Percentiles rank a stretch among this genome's conserved stretches.
These are phyloP conservation scores for Galerucella calmariensis DNA, from an alignment of 2,888 invertebrate genomes.

Conservation along the genomic window DNA sequence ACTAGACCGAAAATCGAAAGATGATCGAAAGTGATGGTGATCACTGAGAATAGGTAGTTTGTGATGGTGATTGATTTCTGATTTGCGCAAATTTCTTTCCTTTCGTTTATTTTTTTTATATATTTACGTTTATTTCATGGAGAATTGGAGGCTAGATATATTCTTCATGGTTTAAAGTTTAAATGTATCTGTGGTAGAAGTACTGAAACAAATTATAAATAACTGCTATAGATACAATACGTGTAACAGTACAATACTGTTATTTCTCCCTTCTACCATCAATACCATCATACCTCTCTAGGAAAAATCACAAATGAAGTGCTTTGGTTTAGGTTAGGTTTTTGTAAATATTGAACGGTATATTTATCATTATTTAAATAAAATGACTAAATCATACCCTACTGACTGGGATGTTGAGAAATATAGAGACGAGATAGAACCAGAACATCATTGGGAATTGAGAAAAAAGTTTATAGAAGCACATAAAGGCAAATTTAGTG, in stretches of 20 bases:
- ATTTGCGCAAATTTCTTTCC: too few relatives aligned
- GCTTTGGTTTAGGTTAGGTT: background rate
- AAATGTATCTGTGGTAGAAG: too few relatives aligned
- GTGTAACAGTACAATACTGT: too few relatives aligned
- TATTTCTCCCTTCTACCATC: background rate
- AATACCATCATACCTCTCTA: background rate
- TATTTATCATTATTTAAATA: constrained; percentile 18
- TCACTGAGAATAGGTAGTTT: too few relatives aligned
- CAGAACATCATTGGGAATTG: constrained; percentile 91
- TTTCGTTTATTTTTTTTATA: too few relatives aligned
- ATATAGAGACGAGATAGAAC: constrained; percentile 83
- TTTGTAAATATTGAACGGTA: background rate
- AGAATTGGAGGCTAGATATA: too few relatives aligned
- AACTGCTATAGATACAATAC: background rate
- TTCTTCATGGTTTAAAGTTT: too few relatives aligned
- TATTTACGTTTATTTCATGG: too few relatives aligned
- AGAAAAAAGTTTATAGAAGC: constrained; percentile 81
- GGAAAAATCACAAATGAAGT: background rate
- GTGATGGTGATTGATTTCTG: too few relatives aligned
- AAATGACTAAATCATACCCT: constrained; percentile 59
- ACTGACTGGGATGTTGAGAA: constrained; percentile 80
- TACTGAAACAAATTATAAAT: background rate
- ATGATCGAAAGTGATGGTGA: too few relatives aligned
- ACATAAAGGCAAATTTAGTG: constrained; percentile 81
- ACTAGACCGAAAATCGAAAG: background rate